Evolutionary conservation across 2,888 invertebrate genomes (phyloP).

Genomic region (Aproaerema taeniolella): DNA sequence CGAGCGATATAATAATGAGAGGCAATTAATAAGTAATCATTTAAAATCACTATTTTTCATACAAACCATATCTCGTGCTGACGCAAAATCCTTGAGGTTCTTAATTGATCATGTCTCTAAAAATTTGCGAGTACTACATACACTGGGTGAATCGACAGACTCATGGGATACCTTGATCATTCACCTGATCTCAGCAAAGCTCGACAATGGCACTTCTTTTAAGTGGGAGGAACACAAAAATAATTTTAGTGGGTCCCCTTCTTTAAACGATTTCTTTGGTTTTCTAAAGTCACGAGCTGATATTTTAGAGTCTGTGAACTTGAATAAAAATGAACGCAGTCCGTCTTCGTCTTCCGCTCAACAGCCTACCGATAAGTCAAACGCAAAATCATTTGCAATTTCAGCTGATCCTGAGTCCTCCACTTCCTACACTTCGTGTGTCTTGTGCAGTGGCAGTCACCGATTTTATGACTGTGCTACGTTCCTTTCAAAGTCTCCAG

Average conservation of each 20-base stretch:
- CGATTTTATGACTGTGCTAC: conserved; percentile 9
- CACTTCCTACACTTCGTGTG: neutral
- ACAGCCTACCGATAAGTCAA: neutral
- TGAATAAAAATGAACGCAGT: neutral
- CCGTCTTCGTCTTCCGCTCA: neutral
- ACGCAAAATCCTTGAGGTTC: neutral
- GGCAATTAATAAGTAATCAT: neutral
- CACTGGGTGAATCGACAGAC: neutral
- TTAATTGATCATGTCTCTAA: neutral
- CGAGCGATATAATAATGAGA: conserved; percentile 1
- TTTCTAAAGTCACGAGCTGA: conserved; percentile 15
- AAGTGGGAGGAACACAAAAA: conserved; percentile 7
- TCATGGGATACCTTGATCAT: neutral
- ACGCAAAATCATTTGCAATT: neutral
- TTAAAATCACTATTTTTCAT: neutral
- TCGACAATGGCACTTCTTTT: neutral
- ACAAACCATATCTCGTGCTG: neutral
- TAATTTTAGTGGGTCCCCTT: neutral
- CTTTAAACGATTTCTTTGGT: conserved; percentile 8
- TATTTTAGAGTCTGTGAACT: conserved; percentile 12
- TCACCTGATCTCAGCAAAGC: neutral
- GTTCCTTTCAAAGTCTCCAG: conserved; percentile 3
- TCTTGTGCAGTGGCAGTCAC: conserved; percentile 6
- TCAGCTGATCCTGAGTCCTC: neutral
- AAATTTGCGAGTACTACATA: neutral